phyloP scores from a whole-genome alignment of 2,113 vertebrate species.

The Sphaerodactylus townsendi region DNA sequence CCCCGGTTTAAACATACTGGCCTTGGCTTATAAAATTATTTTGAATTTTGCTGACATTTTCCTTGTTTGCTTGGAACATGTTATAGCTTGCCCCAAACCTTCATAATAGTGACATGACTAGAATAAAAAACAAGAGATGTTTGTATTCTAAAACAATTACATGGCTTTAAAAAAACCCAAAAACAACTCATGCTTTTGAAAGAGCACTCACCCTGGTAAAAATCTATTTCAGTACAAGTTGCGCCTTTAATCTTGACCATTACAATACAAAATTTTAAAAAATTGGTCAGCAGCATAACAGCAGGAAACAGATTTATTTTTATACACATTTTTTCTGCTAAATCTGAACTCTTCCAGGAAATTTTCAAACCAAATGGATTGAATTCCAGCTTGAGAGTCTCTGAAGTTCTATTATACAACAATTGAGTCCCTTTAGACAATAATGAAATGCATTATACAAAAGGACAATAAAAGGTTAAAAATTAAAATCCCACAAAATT shows the following conservation, averaged over 20 bases:
- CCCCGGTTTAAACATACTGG: neutral
- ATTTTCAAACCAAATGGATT: conserved; percentile 59
- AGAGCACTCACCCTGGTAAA: conserved; percentile 74
- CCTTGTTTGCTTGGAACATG: neutral
- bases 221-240: conserved; percentile 81
- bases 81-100: neutral
- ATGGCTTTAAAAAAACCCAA: conserved; percentile 64
- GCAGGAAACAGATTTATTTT: conserved; percentile 69
- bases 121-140: conserved; percentile 36
- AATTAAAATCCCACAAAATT: conserved; percentile 68
- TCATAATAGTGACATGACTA: neutral
- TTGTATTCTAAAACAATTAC: conserved; percentile 67
- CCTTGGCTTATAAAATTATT: neutral
- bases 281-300: conserved; percentile 75
- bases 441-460: conserved; percentile 72
- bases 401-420: conserved; percentile 74
- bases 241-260: conserved; percentile 78
- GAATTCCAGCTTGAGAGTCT: conserved; percentile 70
- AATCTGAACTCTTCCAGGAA: conserved; percentile 73
- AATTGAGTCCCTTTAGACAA: conserved; percentile 74
- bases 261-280: conserved; percentile 77
- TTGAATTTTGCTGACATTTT: neutral
- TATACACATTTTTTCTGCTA: conserved; percentile 72
- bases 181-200: conserved; percentile 58
- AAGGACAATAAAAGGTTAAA: conserved; percentile 71